Percentiles rank a stretch among this genome's conserved stretches.
Conservation (phyloP, 2,888 invertebrate genomes). For the Morpho deidamia region DNA sequence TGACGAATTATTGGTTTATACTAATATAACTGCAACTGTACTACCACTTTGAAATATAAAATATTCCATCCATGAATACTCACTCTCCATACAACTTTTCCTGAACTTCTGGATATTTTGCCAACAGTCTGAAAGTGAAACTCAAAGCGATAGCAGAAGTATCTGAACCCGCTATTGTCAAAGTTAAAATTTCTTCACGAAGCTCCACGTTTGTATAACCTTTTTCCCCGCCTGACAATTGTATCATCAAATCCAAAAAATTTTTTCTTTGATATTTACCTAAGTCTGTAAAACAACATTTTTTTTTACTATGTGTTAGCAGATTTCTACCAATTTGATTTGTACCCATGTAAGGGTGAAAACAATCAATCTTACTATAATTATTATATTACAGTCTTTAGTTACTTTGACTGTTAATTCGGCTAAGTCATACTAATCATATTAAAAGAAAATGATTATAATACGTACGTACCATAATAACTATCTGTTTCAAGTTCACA, state of each 20-base stretch:
- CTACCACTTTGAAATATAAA: not conserved
- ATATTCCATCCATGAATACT: constrained; percentile 29
- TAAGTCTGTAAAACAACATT: constrained; percentile 40
- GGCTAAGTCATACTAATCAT: too few species aligned
- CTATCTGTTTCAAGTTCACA: constrained; percentile 40
- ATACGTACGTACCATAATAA: constrained; percentile 48
- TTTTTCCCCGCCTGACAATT: constrained; percentile 63
- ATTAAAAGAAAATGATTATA: not conserved
- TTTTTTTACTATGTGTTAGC: not conserved
- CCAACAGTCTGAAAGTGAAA: constrained; percentile 60
- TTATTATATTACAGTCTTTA: too few species aligned
- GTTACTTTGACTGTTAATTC: too few species aligned
- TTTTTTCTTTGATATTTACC: constrained; percentile 56
- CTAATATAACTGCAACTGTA: too few species aligned
- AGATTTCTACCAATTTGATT: too few species aligned
- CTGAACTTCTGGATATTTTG: constrained; percentile 65
- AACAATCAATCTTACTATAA: too few species aligned
- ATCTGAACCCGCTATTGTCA: constrained; percentile 76
- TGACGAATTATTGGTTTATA: too few species aligned
- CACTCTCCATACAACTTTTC: constrained; percentile 64
- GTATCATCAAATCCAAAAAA: constrained; percentile 76
- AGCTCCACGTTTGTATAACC: constrained; percentile 74
- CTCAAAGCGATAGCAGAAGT: constrained; percentile 67
- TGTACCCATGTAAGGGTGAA: too few species aligned
- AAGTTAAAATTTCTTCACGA: constrained; percentile 77